Evolutionary conservation across 2,888 invertebrate species (phyloP).

Genomic region (Tricholauxania praeusta): DNA sequence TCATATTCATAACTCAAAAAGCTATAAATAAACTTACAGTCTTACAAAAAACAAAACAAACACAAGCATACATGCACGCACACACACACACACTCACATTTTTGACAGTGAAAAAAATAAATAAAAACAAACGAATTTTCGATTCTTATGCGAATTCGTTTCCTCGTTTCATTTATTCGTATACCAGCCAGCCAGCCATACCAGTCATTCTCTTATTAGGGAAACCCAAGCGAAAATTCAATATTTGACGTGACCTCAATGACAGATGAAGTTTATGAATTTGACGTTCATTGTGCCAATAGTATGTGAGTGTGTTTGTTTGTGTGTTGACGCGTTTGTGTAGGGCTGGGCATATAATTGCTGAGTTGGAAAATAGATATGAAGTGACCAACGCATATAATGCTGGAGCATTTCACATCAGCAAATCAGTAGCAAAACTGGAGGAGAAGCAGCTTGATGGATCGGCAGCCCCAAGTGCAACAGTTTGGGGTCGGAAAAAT

Average conservation of each 20-base stretch:
- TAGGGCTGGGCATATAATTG: not conserved
- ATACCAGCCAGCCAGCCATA: not conserved
- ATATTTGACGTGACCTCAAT: conserved; percentile 56
- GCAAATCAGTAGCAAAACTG: too few species aligned
- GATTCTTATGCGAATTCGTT: not conserved
- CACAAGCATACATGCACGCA: not conserved
- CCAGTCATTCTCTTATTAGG: conserved; percentile 18
- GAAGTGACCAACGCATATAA: too few species aligned
- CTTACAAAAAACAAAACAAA: not conserved
- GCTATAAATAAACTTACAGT: conserved; percentile 14
- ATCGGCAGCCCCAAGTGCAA: too few species aligned
- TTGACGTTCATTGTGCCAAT: conserved; percentile 21
- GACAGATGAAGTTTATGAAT: conserved; percentile 46
- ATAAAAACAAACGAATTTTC: not conserved
- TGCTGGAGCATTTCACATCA: too few species aligned
- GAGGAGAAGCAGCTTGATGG: too few species aligned
- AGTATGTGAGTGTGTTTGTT: not conserved
- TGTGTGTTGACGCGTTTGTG: not conserved
- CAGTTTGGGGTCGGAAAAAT: too few species aligned
- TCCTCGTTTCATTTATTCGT: not conserved
- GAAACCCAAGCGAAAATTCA: conserved; percentile 47
- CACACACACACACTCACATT: not conserved
- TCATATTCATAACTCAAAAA: conserved; percentile 25
- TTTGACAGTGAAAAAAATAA: not conserved
- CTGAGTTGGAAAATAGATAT: too few species aligned